Conservation (phyloP, 2,113 vertebrate species). For the Cisticola juncidis region DNA sequence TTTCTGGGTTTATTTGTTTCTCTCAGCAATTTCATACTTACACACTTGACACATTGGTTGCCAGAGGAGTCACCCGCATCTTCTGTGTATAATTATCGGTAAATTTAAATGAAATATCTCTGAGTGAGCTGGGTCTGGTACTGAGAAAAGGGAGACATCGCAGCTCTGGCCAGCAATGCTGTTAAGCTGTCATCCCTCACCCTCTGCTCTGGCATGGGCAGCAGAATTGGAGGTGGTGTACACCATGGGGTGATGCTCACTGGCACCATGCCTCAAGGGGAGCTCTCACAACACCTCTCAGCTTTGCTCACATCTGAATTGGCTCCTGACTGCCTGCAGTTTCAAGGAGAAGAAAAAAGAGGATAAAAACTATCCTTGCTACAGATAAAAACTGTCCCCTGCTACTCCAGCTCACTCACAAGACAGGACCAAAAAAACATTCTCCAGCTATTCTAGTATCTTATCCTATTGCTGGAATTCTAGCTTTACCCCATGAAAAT, state of each 20-base stretch:
- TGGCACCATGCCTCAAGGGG: accelerated
- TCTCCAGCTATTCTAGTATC: background rate
- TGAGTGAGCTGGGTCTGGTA: background rate
- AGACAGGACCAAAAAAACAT: background rate
- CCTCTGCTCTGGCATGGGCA: background rate
- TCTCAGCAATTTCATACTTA: background rate
- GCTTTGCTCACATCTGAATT: background rate
- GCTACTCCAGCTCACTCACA: background rate
- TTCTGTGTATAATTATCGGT: background rate
- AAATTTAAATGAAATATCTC: background rate
- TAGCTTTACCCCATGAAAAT: background rate
- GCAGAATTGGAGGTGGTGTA: background rate
- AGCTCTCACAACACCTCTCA: background rate
- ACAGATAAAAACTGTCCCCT: background rate
- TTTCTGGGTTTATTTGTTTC: background rate
- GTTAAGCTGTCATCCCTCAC: background rate
- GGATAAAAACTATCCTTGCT: background rate
- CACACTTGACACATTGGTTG: background rate
- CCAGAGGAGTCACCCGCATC: background rate
- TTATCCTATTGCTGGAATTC: background rate
- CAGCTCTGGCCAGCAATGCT: background rate
- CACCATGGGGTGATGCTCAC: accelerated
- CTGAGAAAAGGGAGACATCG: background rate
- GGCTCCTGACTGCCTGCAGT: background rate
- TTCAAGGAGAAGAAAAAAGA: background rate